These are phyloP conservation scores for Rhea americana DNA, from an alignment of 2,113 vertebrate species.

Conservation along the genomic window DNA sequence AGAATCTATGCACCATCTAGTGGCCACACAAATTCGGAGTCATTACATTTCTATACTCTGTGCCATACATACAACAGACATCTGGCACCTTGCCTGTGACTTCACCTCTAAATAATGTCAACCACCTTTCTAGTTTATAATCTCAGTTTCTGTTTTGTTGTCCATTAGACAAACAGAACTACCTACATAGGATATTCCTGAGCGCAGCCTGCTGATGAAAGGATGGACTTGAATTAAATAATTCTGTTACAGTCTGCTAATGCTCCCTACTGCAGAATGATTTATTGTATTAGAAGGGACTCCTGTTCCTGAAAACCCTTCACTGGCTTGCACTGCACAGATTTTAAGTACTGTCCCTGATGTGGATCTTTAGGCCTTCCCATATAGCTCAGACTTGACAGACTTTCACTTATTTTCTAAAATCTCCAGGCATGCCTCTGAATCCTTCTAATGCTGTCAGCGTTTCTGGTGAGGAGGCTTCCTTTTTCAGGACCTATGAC, in stretches of 20 bases:
- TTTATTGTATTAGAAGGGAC: background rate
- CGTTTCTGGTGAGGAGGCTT: background rate
- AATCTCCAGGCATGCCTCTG: background rate
- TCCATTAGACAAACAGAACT: background rate
- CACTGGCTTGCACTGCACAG: background rate
- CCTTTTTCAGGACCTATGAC: background rate
- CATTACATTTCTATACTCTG: rapidly evolving
- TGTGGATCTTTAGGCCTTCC: background rate
- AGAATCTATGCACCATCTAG: constrained; percentile 3
- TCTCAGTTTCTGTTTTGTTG: background rate
- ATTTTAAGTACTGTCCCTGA: background rate
- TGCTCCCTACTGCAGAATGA: background rate
- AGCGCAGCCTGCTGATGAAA: background rate
- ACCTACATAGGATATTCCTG: rapidly evolving
- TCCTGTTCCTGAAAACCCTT: background rate
- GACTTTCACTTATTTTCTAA: background rate
- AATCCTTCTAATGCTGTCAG: background rate
- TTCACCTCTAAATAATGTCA: background rate
- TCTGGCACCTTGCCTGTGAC: background rate
- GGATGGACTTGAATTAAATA: background rate
- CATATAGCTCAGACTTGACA: background rate
- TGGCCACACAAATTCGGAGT: background rate
- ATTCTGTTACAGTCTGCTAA: background rate
- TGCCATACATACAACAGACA: background rate
- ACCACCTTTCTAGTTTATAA: background rate